These are phyloP conservation scores for Caretta caretta DNA, from an alignment of 2,113 vertebrate genomes.

Conservation along the genomic window DNA sequence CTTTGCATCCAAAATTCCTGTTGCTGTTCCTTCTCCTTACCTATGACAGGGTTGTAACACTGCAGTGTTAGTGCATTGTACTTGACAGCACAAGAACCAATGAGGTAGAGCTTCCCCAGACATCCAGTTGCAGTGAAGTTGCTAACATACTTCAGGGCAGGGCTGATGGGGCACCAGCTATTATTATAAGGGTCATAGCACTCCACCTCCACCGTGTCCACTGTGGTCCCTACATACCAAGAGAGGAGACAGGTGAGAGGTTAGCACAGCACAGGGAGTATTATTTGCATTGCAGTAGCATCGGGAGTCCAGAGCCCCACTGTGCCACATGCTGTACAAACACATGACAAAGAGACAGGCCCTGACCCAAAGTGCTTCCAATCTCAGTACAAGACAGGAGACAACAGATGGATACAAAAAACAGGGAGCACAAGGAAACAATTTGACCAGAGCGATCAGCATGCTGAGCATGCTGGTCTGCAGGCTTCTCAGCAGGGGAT, in stretches of 20 bases:
- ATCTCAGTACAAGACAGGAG: not conserved
- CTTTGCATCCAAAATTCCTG: not conserved
- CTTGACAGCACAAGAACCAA: slow-evolving; percentile 96
- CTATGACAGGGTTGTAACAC: slow-evolving; percentile 95
- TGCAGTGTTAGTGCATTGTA: slow-evolving; percentile 96
- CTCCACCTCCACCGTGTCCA: slow-evolving; percentile 90
- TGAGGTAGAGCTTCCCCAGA: slow-evolving; percentile 91
- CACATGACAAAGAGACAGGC: not conserved
- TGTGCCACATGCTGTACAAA: accelerated
- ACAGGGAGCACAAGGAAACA: not conserved
- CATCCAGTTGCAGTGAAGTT: slow-evolving; percentile 92
- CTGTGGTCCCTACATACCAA: slow-evolving; percentile 82
- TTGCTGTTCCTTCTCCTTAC: slow-evolving; percentile 70
- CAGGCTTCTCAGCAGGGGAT: not conserved
- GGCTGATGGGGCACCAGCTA: slow-evolving; percentile 87
- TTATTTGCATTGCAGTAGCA: not conserved
- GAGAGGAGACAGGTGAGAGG: accelerated
- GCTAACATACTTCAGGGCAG: slow-evolving; percentile 93
- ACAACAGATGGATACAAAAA: not conserved
- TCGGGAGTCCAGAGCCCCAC: accelerated
- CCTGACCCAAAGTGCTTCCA: not conserved
- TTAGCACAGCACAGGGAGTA: not conserved
- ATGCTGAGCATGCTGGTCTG: not conserved
- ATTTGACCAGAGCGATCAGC: not conserved
- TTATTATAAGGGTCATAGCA: slow-evolving; percentile 93